Percentiles rank a stretch among this genome's conserved stretches.
phyloP scores from a whole-genome alignment of 2,797 vertebrate genomes.

The Muscicapa comitata region DNA sequence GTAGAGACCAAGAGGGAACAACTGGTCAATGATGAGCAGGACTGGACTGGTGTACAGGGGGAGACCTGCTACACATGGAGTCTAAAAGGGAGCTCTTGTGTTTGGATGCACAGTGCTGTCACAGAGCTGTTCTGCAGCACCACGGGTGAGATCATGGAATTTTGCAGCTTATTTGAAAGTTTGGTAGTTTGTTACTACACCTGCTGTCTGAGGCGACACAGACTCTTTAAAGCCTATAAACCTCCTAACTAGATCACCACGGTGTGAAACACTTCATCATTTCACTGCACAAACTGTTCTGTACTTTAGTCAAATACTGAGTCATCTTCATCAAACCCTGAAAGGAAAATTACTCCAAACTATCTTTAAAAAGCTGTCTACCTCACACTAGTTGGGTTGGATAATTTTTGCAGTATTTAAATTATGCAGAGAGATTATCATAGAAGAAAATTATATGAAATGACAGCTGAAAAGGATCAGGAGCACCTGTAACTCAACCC shows the following conservation, averaged over 20 bases:
- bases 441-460: not conserved
- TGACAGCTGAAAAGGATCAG: not conserved
- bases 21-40: not conserved
- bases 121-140: constrained; percentile 70
- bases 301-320: constrained; percentile 27
- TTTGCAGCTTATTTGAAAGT: constrained; percentile 73
- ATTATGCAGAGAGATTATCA: not conserved
- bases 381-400: not conserved
- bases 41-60: not conserved
- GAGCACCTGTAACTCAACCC: not conserved
- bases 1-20: not conserved
- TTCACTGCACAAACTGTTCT: constrained; percentile 13
- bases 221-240: constrained; percentile 67
- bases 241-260: constrained; percentile 51
- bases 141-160: constrained; percentile 77
- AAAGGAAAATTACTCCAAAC: constrained; percentile 5
- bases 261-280: constrained; percentile 14
- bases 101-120: constrained; percentile 70
- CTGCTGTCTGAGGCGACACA: constrained; percentile 68
- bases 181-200: constrained; percentile 71
- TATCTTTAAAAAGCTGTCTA: not conserved
- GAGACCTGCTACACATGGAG: constrained; percentile 27
- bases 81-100: constrained; percentile 60
- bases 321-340: constrained; percentile 24
- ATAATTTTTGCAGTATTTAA: not conserved